Evolutionary conservation across 2,888 invertebrate genomes (phyloP), one percentile per base, ranked within the genome.

Genomic region (Operophtera brumata): DNA sequence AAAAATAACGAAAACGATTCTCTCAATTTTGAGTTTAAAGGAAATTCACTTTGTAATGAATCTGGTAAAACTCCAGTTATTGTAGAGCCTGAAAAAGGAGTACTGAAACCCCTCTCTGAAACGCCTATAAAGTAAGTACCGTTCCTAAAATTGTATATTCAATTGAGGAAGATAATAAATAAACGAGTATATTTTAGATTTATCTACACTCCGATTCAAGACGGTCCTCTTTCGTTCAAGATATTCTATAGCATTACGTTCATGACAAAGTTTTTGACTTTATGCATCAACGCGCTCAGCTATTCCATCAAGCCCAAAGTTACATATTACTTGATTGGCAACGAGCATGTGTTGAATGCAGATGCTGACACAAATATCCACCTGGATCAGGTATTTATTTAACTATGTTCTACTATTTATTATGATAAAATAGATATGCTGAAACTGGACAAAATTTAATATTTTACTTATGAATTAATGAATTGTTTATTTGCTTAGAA

Each of bases 151-250:
- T 4, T 1, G 0, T 1, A 14, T 13, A 14, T 20, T n/a, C 20
- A 20, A 20, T 20, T 20, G 2, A 20, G 20, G 20, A 20, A 20
- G 20, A 20, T 20, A 20, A 4, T 20, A 20, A 20, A 20, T 20
- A 20, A 20, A 20, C 20, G 20, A 20, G 4, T 30, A n/a, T 20
- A 5, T 54, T 50, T 36, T 59, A 93, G 93, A 61, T 75, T 93
- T 36, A 82, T 81, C 53, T 92, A 91, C 67, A 87, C 90, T 20
- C 91, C 93, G 0, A 84, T 86, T 41, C 76, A 84, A 63, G 84
- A 91, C 39, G 93, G 93, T 0, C 90, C 91, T 26, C 67, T 89
- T 12, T 85, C 86, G 7, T 93, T 92, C 68, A 89, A 87, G 64
- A 78, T 93, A 67, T 91, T 90, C 67, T 93, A 92, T 69, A 73